Base-by-base conservation (phyloP, 2,797 vertebrate genomes). In the Platalea minor region DNA sequence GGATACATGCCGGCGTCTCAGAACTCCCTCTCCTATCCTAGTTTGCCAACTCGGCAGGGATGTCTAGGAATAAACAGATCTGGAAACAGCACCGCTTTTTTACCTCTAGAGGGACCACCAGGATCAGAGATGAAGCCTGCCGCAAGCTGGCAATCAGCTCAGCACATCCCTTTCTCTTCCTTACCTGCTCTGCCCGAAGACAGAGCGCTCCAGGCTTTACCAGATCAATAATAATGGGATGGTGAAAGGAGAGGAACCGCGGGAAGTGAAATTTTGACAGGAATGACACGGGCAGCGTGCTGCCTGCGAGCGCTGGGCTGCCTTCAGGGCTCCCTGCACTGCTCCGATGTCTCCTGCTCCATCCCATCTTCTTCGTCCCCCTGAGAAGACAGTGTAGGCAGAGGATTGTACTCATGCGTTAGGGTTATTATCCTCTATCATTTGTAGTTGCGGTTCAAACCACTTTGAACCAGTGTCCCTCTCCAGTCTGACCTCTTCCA, bases 101-200 rank as follows among this genome's bases (percentile, higher is more conserved):
- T 61, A 92, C 97, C 97, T 96, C 96, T 97, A 97, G 97, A 96
- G 97, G 97, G 97, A 97, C 94, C 95, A 93, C 97, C 87, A 97
- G 76, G 91, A 97, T 73, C 85, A 94, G 95, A 85, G 89, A 96
- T 97, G 75, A 84, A 89, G 46, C 43, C 37, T 61, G 80, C 21
- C 11, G 4, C 17, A 20, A 0, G 12, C 61, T 25, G 59, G 23
- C 43, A 41, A 3, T 43, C 31, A 67, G 60, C 39, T 69, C 43
- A 7, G 25, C 48, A 18, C 26, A 5, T 43, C 70, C 20, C 11
- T 46, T 79, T 8, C 56, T 20, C 48, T 75, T 35, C 24, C 10
- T 45, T 45, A 8, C 21, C 24, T 21, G 39, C 45, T 26, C n/a
- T 39, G 46, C n/a, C 59, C 4, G 13, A 19, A 65, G 73, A 63